phyloP scores from a whole-genome alignment of 1,140 invertebrate species.

The Nomia melanderi region DNA sequence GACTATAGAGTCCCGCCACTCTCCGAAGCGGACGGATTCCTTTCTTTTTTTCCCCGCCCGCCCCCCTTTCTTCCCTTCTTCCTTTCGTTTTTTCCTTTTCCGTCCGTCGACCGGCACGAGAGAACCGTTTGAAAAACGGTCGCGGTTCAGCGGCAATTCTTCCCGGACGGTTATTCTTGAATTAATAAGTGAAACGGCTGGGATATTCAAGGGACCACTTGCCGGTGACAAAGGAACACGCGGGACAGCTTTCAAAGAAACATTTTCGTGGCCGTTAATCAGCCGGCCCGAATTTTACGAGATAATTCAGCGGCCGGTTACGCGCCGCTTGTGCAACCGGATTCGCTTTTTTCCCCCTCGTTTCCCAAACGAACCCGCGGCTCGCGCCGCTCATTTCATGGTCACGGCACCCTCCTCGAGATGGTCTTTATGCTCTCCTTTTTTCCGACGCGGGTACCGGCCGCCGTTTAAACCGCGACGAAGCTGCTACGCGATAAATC shows the following conservation, averaged over 20 bases:
- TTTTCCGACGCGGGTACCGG: background rate
- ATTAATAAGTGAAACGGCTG: slow-evolving; percentile 41
- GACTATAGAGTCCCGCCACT: background rate
- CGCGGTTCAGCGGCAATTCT: slow-evolving; percentile 17
- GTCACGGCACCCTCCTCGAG: slow-evolving; percentile 2
- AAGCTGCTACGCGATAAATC: background rate
- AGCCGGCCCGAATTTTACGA: slow-evolving; percentile 23
- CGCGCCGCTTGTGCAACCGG: no score
- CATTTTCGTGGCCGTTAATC: slow-evolving; percentile 19
- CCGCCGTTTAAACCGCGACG: background rate
- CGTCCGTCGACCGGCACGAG: background rate
- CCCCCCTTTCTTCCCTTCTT: background rate
- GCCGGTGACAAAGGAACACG: slow-evolving; percentile 14
- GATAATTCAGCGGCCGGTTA: slow-evolving; percentile 29
- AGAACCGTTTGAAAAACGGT: slow-evolving; percentile 5
- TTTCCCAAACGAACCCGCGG: slow-evolving; percentile 3
- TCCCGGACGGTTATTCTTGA: slow-evolving; percentile 26
- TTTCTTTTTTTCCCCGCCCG: background rate
- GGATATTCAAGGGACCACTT: slow-evolving; percentile 24
- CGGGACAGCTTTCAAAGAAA: slow-evolving; percentile 19
- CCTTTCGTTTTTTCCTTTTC: background rate
- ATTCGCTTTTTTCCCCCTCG: background rate
- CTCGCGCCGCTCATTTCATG: slow-evolving; percentile 31
- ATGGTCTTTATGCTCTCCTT: slow-evolving; percentile 33
- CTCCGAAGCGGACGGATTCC: no score